Evolutionary conservation across 2,888 invertebrate species (phyloP), one percentile per base, ranked within the genome.

Genomic region (Drosophila barbarae): DNA sequence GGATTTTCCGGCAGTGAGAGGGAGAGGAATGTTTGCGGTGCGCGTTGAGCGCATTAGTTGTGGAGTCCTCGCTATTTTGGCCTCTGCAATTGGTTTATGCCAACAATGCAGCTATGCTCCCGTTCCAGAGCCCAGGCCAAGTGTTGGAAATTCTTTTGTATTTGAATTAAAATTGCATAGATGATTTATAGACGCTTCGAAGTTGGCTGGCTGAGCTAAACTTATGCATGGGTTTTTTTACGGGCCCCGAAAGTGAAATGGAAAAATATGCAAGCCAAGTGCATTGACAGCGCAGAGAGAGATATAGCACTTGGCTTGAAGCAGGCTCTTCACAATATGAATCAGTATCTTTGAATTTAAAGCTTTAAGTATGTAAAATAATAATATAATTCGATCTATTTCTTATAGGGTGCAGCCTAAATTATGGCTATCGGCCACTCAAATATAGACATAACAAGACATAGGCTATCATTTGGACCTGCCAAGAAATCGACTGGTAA

Each of bases 61-160:
- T 49, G 68, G 66, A 77, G 69, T 76, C 77, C 64, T 79, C 80
- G 77, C 71, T 71, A 77, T 79, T 83, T 83, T 73, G 77, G 85
- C 85, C 83, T 71, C 65, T 77, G 71, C 77, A 85, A 81, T 81
- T 81, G 80, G 73, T 83, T 85, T 81, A 85, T 81, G 84, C 75
- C 73, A 79, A 73, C 77, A 84, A 84, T 82, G 74, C 83, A 65
- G 65, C 52, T n/a, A 30, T 23, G 21, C 18, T 51, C 1, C 39
- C 46, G 34, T n/a, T 51, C 4, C 52, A 15, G 18, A 18, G 13
- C 41, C 35, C 44, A 6, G 12, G 38, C 41, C 57, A 26, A 53
- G 49, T 59, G 47, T 68, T 57, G 64, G 68, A 77, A 81, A 73
- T 81, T 76, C 83, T 74, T 78, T 78, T 79, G 79, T 84, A 83